Evolutionary conservation across 2,113 vertebrate species (phyloP), one percentile per base, ranked within the genome.

Genomic region (Lampris incognitus): DNA sequence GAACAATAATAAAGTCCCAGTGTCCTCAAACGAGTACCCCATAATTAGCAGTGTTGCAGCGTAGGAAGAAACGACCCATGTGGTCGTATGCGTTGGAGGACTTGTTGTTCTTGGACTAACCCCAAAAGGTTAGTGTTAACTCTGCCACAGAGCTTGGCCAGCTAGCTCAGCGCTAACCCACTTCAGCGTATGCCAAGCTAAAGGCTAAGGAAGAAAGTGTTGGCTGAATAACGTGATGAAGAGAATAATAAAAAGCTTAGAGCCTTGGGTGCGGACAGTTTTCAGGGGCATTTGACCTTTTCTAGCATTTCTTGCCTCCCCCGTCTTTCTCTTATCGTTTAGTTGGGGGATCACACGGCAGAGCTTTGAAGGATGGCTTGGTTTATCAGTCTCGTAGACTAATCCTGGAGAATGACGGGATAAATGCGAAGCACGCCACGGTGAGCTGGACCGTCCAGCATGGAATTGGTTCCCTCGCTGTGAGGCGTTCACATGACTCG

Each of bases 301-400:
- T 61, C 13, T 57, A 54, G 68, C n/a, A 8, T 42, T 64, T 6
- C 4, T 6, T 13, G 9, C 24, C 41, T 8, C 50, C 4, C 0
- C 13, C 38, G 72, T 11, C 73, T 68, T 61, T 52, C 5, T 8
- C 3, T 54, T 40, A n/a, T 56, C 54, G n/a, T 56, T n/a, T 37
- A 66, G 10, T 1, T 5, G 37, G 24, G 24, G 58, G 36, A 52
- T 54, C 48, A 5, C 7, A 56, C 65, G 38, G 37, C 13, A 5
- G 50, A 57, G 74, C 76, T 69, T 85, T 79, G 39, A 82, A 75
- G 24, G 24, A 24, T 24, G 24, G 24, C 24, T 24, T 24, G 24
- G 24, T 24, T 24, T 24, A 24, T 24, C 24, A 24, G 24, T 24
- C 24, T 24, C 24, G 24, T 24, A 24, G 24, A 24, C 24, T 24